A percentile compares a stretch with the other conserved stretches of the same genome.
phyloP scores from a whole-genome alignment of 2,113 vertebrate species.

The Atherinomorus stipes region DNA sequence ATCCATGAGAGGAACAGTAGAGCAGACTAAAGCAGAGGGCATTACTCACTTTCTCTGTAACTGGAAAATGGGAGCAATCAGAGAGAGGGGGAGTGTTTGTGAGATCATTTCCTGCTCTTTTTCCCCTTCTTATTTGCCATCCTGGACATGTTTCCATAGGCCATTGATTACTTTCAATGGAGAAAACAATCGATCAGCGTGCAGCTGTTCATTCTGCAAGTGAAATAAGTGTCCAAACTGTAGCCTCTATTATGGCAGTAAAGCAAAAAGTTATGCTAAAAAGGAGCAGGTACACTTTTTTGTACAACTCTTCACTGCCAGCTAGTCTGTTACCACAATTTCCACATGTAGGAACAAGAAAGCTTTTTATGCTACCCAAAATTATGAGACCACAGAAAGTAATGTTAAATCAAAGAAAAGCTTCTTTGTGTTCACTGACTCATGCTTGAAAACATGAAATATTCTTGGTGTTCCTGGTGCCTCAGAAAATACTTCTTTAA shows the following conservation, averaged over 20 bases:
- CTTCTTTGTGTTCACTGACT: conserved; percentile 55
- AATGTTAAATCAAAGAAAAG: conserved; percentile 63
- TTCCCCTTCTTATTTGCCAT: conserved; percentile 61
- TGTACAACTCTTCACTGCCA: conserved; percentile 34
- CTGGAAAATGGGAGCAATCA: conserved; percentile 85
- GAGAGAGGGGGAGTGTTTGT: conserved; percentile 78
- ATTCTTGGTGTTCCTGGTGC: conserved; percentile 24
- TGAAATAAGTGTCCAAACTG: conserved; percentile 24
- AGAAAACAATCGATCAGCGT: conserved; percentile 1
- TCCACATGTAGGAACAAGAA: conserved; percentile 57
- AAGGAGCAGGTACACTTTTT: conserved; percentile 6
- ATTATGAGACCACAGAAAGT: conserved; percentile 49
- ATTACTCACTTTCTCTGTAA: conserved; percentile 81
- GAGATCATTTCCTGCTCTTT: conserved; percentile 85
- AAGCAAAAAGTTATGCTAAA: conserved; percentile 26
- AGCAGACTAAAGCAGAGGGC: conserved; percentile 62
- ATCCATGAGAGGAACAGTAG: conserved; percentile 65
- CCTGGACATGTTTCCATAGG: conserved; percentile 79
- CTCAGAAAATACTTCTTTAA: conserved; percentile 4
- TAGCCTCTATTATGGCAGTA: conserved; percentile 12
- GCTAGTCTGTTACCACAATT: conserved; percentile 57
- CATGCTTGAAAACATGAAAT: conserved; percentile 29
- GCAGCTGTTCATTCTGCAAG: conserved; percentile 41
- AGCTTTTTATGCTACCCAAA: conserved; percentile 35
- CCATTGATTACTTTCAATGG: conserved; percentile 36